Evolutionary conservation across 2,113 vertebrate genomes (phyloP).

Genomic region (Engystomops pustulosus): DNA sequence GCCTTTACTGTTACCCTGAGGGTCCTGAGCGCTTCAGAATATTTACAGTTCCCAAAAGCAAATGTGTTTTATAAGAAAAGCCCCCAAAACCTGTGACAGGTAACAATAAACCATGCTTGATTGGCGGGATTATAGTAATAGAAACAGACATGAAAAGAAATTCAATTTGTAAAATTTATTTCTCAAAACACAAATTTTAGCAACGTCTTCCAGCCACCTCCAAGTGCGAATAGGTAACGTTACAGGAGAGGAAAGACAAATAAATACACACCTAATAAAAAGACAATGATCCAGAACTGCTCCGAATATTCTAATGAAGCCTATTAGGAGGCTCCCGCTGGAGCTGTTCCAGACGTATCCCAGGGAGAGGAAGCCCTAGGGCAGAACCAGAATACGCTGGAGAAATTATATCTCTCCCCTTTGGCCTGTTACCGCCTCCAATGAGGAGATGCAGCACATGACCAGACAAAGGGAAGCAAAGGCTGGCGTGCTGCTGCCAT

Average conservation of each 20-base stretch:
- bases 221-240: background rate
- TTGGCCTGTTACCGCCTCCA: conserved; percentile 12
- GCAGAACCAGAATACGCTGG: background rate
- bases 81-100: background rate
- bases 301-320: background rate
- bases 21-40: background rate
- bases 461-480: conserved; percentile 16
- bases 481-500: background rate
- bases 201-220: background rate
- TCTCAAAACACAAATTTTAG: background rate
- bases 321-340: conserved; percentile 24
- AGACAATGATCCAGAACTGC: background rate
- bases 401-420: background rate
- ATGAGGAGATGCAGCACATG: conserved; percentile 10
- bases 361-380: background rate
- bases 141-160: background rate
- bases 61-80: background rate
- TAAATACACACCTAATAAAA: background rate
- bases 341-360: conserved; percentile 14
- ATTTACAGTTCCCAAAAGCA: conserved; percentile 4
- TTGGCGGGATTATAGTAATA: background rate
- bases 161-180: background rate
- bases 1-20: conserved; percentile 7
- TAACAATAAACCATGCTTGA: background rate
- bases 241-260: background rate